Base-by-base conservation (phyloP, 1,140 invertebrate species). In the Oppia nitens region DNA sequence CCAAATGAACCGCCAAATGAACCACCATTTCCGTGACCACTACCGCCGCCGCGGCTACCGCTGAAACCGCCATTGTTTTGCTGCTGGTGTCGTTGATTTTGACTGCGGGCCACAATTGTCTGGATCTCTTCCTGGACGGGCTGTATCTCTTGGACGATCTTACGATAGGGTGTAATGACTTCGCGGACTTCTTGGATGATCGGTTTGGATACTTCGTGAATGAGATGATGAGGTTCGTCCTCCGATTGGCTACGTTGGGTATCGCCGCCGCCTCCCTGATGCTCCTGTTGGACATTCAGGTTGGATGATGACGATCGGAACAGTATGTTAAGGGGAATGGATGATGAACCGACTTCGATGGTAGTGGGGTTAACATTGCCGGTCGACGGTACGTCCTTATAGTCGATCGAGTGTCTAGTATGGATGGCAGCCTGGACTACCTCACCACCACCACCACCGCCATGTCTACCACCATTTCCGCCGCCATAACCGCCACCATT, bases 271-370 rank as follows among this genome's bases (percentile, higher is more conserved):
- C 9, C 59, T 27, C 57, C 57, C 29, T 56, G n/a, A 24, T 59
- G 57, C 11, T 61, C 14, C 25, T 59, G 57, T 45, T 56, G 48
- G n/a, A 59, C 57, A 26, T 59, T 59, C 17, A 59, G 28, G 25
- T 61, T 14, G 11, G 50, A 56, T 12, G 24, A 27, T 23, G 59
- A 9, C 21, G 57, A 59, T n/a, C 57, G 57, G 57, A 59, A 59
- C 17, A 59, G 59, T 6, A 59, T 59, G 57, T 59, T 59, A 2
- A 59, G 6, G 26, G 57, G 57, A 25, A 59, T 24, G 2, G 48
- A 21, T n/a, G 24, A 28, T 51, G 57, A 51, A 25, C 57, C 57
- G n/a, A 59, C 54, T 14, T 59, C 57, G 25, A 59, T 59, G n/a
- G 23, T 55, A 24, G 54, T 57, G 4, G 57, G 57, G 2, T 61